A percentile compares a stretch with the other conserved stretches of the same genome.
These are phyloP conservation scores for Microplitis demolitor DNA, from an alignment of 1,140 invertebrate species.

Conservation along the genomic window DNA sequence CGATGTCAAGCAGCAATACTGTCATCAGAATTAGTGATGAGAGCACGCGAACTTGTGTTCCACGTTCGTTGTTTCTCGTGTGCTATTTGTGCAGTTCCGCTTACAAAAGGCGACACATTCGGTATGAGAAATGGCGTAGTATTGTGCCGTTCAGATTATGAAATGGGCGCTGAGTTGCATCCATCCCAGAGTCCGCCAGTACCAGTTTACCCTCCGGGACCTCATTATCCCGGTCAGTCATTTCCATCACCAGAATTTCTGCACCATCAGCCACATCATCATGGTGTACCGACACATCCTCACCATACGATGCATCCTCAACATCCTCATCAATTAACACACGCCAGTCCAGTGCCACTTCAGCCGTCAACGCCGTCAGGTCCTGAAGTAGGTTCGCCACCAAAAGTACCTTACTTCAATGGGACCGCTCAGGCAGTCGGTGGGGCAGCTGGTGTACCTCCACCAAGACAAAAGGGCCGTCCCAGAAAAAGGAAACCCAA, in stretches of 20 bases:
- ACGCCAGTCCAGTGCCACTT: constrained; percentile 55
- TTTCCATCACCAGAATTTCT: constrained; percentile 65
- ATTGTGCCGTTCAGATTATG: constrained; percentile 84
- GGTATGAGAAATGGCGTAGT: constrained; percentile 86
- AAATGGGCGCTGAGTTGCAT: constrained; percentile 70
- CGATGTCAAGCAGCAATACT: constrained; percentile 89
- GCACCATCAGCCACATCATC: constrained; percentile 54
- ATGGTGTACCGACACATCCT: constrained; percentile 42
- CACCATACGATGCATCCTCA: constrained; percentile 62
- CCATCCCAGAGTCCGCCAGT: constrained; percentile 67
- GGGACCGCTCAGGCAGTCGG: constrained; percentile 67
- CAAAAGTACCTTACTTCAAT: constrained; percentile 74
- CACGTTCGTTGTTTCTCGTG: constrained; percentile 96
- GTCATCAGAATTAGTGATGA: constrained; percentile 94
- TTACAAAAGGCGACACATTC: constrained; percentile 92
- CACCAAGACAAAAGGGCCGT: constrained; percentile 86
- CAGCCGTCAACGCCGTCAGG: constrained; percentile 51
- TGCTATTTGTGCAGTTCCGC: constrained; percentile 81
- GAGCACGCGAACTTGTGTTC: constrained; percentile 89
- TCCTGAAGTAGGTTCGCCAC: constrained; percentile 50
- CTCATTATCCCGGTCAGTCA: constrained; percentile 62
- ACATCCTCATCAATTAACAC: constrained; percentile 50
- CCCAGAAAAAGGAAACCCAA: constrained; percentile 90
- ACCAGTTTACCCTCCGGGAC: constrained; percentile 60
- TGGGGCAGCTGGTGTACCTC: constrained; percentile 57